phyloP scores from a whole-genome alignment of 2,888 invertebrate species.

The Philhelius pedissequus region DNA sequence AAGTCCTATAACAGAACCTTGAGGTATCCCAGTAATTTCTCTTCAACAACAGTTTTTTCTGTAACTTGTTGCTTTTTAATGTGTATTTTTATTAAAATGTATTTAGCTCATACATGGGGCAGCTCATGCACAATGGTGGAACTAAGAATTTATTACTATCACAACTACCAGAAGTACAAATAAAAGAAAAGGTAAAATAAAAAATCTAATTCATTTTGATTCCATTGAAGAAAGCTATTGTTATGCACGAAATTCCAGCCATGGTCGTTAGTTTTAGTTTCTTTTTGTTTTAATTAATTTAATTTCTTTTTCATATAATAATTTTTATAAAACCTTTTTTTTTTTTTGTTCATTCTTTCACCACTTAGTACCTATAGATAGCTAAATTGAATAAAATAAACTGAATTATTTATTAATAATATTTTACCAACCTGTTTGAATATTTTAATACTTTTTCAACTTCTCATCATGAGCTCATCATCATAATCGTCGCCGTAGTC shows the following conservation, averaged over 20 bases:
- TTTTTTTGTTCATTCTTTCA: not conserved
- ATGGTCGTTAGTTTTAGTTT: constrained; percentile 32
- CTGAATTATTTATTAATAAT: constrained; percentile 33
- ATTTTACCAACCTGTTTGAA: constrained; percentile 30
- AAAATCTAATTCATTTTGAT: constrained; percentile 36
- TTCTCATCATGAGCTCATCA: constrained; percentile 57
- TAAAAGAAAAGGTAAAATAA: not conserved
- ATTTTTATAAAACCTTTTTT: not conserved
- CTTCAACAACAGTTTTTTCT: not conserved
- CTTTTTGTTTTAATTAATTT: not conserved
- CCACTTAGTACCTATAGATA: too few relatives aligned
- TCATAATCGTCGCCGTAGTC: not conserved
- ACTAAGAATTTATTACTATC: constrained; percentile 19
- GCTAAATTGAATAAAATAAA: not conserved
- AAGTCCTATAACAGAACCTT: not conserved
- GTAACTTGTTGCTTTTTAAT: not conserved
- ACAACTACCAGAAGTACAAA: not conserved
- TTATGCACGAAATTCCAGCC: constrained; percentile 60
- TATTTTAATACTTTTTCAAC: constrained; percentile 13
- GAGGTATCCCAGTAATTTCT: not conserved
- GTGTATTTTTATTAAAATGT: too few relatives aligned
- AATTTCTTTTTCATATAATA: not conserved
- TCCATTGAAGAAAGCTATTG: constrained; percentile 29
- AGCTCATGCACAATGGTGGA: constrained; percentile 43
- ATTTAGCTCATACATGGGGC: too few relatives aligned